phyloP scores from a whole-genome alignment of 2,113 vertebrate genomes.

The Tyrannus savana region DNA sequence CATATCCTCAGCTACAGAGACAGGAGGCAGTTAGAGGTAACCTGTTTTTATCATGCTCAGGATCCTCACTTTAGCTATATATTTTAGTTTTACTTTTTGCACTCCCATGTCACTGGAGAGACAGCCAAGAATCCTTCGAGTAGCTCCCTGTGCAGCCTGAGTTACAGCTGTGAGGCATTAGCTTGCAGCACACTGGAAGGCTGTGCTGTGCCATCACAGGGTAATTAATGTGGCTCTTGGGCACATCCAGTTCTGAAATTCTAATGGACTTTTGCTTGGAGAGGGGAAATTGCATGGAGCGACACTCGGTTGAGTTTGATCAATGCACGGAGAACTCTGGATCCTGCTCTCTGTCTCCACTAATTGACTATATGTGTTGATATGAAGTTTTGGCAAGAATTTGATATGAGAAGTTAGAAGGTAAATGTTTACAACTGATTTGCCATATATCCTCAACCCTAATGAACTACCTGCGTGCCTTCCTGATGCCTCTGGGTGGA shows the following conservation, averaged over 20 bases:
- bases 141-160: background rate
- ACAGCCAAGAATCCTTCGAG: background rate
- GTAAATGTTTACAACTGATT: background rate
- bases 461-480: background rate
- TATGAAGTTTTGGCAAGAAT: constrained; percentile 17
- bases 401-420: background rate
- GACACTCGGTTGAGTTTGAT: background rate
- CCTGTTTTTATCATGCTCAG: background rate
- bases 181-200: background rate
- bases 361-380: background rate
- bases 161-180: background rate
- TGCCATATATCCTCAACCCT: background rate
- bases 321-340: background rate
- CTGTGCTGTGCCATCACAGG: background rate
- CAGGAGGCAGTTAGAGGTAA: background rate
- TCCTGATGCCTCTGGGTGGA: background rate
- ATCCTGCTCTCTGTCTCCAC: background rate
- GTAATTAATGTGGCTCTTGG: background rate
- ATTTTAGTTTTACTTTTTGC: background rate
- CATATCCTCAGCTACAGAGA: background rate
- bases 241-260: constrained; percentile 5
- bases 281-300: background rate
- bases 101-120: background rate
- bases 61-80: background rate
- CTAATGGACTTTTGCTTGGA: background rate